Evolutionary conservation across 2,888 invertebrate genomes (phyloP).

Genomic region (Andrena minutula): DNA sequence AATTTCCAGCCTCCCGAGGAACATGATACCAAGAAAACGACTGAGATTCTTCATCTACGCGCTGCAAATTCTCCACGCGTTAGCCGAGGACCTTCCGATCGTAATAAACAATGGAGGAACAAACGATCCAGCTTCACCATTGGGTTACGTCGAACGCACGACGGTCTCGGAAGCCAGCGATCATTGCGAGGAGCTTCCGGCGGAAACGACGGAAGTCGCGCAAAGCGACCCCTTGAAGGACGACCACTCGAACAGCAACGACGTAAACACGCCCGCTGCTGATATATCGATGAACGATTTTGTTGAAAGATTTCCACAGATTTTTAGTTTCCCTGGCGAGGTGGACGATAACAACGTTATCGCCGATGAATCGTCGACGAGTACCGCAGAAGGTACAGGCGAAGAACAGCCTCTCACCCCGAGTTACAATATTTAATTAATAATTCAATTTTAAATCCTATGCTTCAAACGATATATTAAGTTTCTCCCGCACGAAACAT

Average conservation of each 20-base stretch:
- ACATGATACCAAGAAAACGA: constrained; percentile 72
- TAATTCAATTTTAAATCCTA: not conserved
- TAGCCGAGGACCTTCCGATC: constrained; percentile 58
- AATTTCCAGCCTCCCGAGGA: constrained; percentile 25
- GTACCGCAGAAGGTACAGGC: constrained; percentile 5
- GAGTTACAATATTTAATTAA: not conserved
- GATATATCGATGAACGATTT: not conserved
- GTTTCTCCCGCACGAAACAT: not conserved
- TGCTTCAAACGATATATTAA: not conserved
- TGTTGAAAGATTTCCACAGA: not conserved
- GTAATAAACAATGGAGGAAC: not conserved
- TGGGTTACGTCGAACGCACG: constrained; percentile 8
- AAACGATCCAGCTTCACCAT: constrained; percentile 14
- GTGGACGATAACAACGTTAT: not conserved
- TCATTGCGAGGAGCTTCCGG: not conserved
- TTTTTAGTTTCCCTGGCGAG: not conserved
- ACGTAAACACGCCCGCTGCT: not conserved
- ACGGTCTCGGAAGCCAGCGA: constrained; percentile 9
- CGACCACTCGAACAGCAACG: constrained; percentile 1
- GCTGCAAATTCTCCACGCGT: constrained; percentile 62
- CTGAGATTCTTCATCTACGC: constrained; percentile 66
- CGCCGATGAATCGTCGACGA: not conserved
- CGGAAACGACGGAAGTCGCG: constrained; percentile 1
- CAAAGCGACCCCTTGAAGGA: constrained; percentile 1
- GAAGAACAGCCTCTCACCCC: not conserved